A percentile compares a stretch with the other conserved stretches of the same genome.
These are phyloP conservation scores for Lutraria rhynchaena DNA, from an alignment of 1,140 invertebrate genomes.

Conservation along the genomic window DNA sequence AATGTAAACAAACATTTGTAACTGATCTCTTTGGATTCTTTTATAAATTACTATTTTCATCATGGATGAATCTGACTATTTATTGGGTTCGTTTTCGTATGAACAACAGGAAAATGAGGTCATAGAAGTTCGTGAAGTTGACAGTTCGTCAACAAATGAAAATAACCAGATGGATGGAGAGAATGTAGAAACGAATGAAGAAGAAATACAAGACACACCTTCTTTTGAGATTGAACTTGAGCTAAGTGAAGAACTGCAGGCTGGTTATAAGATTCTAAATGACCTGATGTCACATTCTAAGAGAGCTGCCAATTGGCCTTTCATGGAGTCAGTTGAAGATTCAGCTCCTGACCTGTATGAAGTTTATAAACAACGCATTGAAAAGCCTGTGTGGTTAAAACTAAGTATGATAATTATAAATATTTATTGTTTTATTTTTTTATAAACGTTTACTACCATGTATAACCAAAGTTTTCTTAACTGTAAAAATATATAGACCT, in stretches of 20 bases:
- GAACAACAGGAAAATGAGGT: conserved; percentile 22
- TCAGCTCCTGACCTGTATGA: conserved; percentile 45
- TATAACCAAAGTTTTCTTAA: too few relatives aligned
- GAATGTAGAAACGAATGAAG: conserved; percentile 37
- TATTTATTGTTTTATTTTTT: too few relatives aligned
- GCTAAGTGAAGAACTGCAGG: conserved; percentile 45
- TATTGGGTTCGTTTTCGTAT: not conserved
- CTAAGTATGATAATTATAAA: conserved; percentile 33
- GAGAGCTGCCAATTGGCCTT: conserved; percentile 54
- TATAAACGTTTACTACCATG: too few relatives aligned
- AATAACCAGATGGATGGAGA: conserved; percentile 36
- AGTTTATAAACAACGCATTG: conserved; percentile 41
- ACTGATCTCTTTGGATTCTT: not conserved
- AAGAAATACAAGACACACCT: not conserved
- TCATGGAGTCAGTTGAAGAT: conserved; percentile 52
- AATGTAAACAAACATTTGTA: conserved; percentile 42
- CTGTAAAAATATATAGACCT: too few relatives aligned
- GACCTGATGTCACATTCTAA: conserved; percentile 55
- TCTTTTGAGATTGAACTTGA: conserved; percentile 6
- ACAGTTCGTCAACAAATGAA: conserved; percentile 57
- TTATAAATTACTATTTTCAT: not conserved
- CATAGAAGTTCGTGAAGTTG: conserved; percentile 46
- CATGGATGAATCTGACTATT: not conserved
- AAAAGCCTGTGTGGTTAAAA: conserved; percentile 56
- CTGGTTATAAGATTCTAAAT: conserved; percentile 51